Conservation (phyloP, 2,113 vertebrate genomes). For the Potamarius usumacintae region DNA sequence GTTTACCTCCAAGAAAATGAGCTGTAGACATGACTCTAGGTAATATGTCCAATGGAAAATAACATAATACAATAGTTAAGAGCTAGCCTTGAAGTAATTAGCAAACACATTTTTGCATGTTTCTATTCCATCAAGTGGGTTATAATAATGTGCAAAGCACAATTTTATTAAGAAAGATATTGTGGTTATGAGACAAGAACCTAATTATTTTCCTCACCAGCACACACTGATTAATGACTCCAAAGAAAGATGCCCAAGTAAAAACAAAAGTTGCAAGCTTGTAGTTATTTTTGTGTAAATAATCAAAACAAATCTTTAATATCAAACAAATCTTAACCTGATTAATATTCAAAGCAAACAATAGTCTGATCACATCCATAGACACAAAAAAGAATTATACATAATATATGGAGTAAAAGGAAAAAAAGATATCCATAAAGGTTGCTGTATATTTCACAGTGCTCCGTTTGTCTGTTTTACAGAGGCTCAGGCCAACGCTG, state of each 20-base stretch:
- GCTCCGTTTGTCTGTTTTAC: conserved; percentile 41
- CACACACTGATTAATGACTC: not conserved
- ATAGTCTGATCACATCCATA: not conserved
- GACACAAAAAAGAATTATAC: not conserved
- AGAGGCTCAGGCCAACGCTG: conserved; percentile 83
- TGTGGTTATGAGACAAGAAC: too few relatives aligned
- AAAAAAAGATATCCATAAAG: not conserved
- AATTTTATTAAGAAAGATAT: too few relatives aligned
- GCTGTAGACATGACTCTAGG: too few relatives aligned
- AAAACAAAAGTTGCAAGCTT: not conserved
- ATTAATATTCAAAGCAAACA: not conserved
- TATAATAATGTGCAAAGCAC: too few relatives aligned
- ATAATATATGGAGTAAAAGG: not conserved
- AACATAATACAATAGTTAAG: not conserved
- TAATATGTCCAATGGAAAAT: too few relatives aligned
- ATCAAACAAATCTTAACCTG: not conserved
- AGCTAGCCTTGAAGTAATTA: not conserved
- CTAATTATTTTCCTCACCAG: too few relatives aligned
- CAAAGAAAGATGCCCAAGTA: too few relatives aligned
- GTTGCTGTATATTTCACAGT: not conserved
- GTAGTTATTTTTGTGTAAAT: too few relatives aligned
- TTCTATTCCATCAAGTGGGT: not conserved
- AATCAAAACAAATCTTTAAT: too few relatives aligned
- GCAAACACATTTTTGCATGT: not conserved
- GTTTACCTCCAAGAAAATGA: too few relatives aligned